These are phyloP conservation scores for Hystrix cristata DNA, from an alignment of 2,113 vertebrate species.

Conservation along the genomic window DNA sequence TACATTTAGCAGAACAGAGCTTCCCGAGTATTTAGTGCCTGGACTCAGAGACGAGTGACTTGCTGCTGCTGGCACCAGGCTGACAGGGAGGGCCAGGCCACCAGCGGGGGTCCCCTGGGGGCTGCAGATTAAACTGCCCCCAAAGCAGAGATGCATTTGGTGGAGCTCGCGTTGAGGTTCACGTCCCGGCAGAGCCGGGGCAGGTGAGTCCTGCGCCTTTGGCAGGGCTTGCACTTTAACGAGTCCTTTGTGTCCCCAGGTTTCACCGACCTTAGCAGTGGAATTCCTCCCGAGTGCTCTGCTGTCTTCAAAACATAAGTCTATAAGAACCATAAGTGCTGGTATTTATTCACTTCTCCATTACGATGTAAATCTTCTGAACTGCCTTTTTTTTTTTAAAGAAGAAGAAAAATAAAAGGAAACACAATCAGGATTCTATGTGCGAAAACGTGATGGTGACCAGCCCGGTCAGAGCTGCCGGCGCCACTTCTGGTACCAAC, in stretches of 20 bases:
- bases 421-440: slow-evolving; percentile 85
- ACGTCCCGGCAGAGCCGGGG: not conserved
- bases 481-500: slow-evolving; percentile 76
- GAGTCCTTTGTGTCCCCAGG: slow-evolving; percentile 87
- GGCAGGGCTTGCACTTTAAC: not conserved
- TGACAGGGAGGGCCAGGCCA: rapidly evolving
- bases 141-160: not conserved
- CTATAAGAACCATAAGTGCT: slow-evolving; percentile 97
- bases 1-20: not conserved
- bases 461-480: slow-evolving; percentile 83
- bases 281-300: slow-evolving; percentile 90
- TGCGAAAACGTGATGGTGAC: slow-evolving; percentile 75
- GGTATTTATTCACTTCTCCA: slow-evolving; percentile 93
- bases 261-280: slow-evolving; percentile 97
- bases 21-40: not conserved
- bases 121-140: not conserved
- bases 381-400: slow-evolving; percentile 92
- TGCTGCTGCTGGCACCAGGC: not conserved
- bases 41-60: not conserved
- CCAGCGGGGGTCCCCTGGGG: not conserved
- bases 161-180: not conserved
- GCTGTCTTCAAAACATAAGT: slow-evolving; percentile 89
- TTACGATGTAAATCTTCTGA: slow-evolving; percentile 93
- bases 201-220: too few relatives aligned
- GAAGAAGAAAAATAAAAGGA: slow-evolving; percentile 65